Evolutionary conservation across 2,113 vertebrate species (phyloP), one percentile per base, ranked within the genome.

Genomic region (Falco punctatus): DNA sequence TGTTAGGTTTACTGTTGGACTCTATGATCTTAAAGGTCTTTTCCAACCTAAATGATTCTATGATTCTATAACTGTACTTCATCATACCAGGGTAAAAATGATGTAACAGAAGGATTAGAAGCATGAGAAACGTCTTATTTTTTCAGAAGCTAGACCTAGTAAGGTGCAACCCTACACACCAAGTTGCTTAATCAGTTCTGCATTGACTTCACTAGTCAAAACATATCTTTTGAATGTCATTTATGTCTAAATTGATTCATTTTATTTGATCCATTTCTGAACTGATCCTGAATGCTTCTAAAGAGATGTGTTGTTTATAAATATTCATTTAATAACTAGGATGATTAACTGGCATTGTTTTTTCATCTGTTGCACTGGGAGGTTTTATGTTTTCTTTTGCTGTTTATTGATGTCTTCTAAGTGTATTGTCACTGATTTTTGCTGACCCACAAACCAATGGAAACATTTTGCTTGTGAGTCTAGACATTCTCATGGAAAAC

Each of bases 181-280:
- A 44, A 86, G 65, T 24, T 91, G 33, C 24, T 54, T 70, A 55
- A 91, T 94, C 64, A 84, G 86, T 86, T 84, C 57, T 77, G 27
- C 71, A 70, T 92, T 93, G 80, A 95, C 38, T 80, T 88, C 61
- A 21, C 28, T 10, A 86, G 55, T 84, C 91, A 95, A 89, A 95
- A 81, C 30, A 87, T 74, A 73, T 91, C 8, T 83, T 94, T 81
- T 74, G 12, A 80, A 90, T 77, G 46, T 51, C 66, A 85, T 61
- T 93, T 82, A 4, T 77, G 42, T 70, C 82, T 85, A 65, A 87
- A 82, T 77, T 38, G 64, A 66, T 81, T 88, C 2, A 6, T 83
- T 73, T 66, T 38, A n/a, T 87, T 77, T 48, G 55, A 80, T 74
- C 22, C 9, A 1, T 82, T 91, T 92, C 51, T 64, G 64, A 95